Conservation (phyloP, 1,140 invertebrate genomes). For the Sarcophaga bullata region DNA sequence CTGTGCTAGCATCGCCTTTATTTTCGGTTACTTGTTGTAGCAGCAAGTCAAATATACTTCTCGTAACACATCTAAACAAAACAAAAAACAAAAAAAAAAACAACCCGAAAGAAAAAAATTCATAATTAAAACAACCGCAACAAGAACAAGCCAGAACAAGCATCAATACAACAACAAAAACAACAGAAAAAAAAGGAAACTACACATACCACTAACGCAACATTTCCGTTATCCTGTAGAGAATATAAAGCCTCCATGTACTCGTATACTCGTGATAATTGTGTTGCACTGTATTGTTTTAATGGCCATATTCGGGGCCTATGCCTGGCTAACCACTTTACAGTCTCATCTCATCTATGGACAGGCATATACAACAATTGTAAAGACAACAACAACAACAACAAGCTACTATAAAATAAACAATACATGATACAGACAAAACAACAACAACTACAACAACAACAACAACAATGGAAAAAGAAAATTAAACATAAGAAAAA, state of each 20-base stretch:
- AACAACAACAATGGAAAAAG: too few species aligned
- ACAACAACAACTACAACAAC: too few species aligned
- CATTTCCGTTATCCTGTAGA: background rate
- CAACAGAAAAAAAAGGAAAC: background rate
- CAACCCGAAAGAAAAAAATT: constrained; percentile 45
- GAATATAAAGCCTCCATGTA: background rate
- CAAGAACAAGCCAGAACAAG: constrained; percentile 43
- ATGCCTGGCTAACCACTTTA: background rate
- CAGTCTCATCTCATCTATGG: background rate
- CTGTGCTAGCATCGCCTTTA: background rate
- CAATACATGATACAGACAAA: too few species aligned
- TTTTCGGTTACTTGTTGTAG: constrained; percentile 44
- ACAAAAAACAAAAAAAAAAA: background rate
- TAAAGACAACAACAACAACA: too few species aligned
- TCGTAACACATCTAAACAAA: constrained; percentile 51
- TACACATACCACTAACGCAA: background rate
- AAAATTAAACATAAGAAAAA: too few species aligned
- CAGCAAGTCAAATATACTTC: constrained; percentile 25
- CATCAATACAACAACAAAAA: background rate
- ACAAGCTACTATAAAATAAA: too few species aligned
- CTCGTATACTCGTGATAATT: too few species aligned
- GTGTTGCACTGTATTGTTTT: background rate
- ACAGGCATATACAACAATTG: background rate
- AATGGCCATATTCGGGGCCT: background rate
- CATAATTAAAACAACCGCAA: constrained; percentile 55